These are phyloP conservation scores for Trichogramma evanescens DNA, from an alignment of 2,888 invertebrate genomes.

Conservation along the genomic window DNA sequence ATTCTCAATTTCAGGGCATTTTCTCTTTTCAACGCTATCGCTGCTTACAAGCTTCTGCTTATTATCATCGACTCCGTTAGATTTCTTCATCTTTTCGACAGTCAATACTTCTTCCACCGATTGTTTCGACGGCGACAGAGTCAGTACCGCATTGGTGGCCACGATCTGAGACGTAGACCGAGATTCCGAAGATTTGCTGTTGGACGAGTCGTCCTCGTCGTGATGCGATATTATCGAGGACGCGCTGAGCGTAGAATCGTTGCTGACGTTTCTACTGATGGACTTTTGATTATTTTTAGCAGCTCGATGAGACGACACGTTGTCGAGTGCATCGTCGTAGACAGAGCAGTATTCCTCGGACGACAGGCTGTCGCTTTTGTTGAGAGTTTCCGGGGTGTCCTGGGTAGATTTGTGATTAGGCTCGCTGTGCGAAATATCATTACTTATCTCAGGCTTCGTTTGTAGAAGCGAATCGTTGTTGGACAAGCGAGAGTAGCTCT, in stretches of 20 bases:
- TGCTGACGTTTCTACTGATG: background rate
- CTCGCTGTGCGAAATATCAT: too few relatives aligned
- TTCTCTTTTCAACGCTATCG: too few relatives aligned
- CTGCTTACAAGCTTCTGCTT: too few relatives aligned
- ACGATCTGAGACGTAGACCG: slow-evolving; percentile 9
- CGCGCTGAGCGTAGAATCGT: background rate
- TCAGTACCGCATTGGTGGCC: slow-evolving; percentile 20
- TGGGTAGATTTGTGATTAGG: too few relatives aligned
- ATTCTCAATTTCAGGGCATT: too few relatives aligned
- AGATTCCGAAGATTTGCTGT: slow-evolving; percentile 6
- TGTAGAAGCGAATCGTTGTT: too few relatives aligned
- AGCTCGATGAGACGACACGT: background rate
- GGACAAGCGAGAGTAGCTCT: too few relatives aligned
- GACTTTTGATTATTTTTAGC: background rate
- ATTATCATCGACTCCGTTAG: too few relatives aligned
- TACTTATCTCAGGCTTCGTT: too few relatives aligned
- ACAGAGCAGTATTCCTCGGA: slow-evolving; percentile 21
- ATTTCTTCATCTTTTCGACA: too few relatives aligned
- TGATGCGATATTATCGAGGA: background rate
- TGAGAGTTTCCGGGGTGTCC: too few relatives aligned
- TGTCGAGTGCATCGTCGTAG: too few relatives aligned
- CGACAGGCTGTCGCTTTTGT: background rate
- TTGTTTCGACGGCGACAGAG: slow-evolving; percentile 16
- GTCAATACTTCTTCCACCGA: slow-evolving; percentile 8
- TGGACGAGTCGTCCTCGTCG: slow-evolving; percentile 11